These are phyloP conservation scores for Druon quercuslanigerum DNA, from an alignment of 1,140 invertebrate genomes.

Conservation along the genomic window DNA sequence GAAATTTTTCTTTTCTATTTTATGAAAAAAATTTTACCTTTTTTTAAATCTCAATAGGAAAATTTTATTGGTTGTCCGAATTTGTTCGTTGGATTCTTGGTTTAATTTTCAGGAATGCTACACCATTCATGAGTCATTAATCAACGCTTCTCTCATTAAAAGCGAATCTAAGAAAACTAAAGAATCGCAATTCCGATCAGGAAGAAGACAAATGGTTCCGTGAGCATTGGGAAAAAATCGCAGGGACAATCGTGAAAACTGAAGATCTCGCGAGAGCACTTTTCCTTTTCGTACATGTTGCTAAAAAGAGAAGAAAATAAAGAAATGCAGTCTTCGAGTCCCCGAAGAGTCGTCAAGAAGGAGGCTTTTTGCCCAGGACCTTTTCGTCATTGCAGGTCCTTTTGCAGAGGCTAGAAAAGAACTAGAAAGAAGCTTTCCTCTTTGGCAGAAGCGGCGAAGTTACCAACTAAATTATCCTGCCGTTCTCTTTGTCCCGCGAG, in stretches of 20 bases:
- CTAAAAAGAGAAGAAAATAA: conserved; percentile 49
- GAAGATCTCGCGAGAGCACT: conserved; percentile 54
- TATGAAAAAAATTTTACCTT: no score
- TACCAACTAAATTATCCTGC: neutral
- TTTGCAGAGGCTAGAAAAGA: neutral
- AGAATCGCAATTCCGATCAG: neutral
- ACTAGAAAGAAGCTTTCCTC: neutral
- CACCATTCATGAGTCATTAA: no score
- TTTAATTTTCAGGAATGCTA: no score
- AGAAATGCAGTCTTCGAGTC: conserved; percentile 52
- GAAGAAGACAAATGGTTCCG: neutral
- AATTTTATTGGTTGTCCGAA: no score
- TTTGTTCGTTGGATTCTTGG: no score
- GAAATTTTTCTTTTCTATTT: no score
- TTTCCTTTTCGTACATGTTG: conserved; percentile 45
- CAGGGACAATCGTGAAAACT: conserved; percentile 43
- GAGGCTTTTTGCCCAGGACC: conserved; percentile 36
- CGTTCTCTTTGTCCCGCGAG: conserved; percentile 8
- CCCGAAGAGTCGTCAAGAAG: conserved; percentile 53
- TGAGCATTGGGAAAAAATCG: neutral
- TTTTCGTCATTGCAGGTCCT: conserved; percentile 42
- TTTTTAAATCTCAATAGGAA: no score
- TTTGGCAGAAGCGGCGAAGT: conserved; percentile 5
- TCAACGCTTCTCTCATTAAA: no score
- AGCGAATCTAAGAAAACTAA: no score